Evolutionary conservation across 2,113 vertebrate genomes (phyloP).

Genomic region (Campylomormyrus numenius): DNA sequence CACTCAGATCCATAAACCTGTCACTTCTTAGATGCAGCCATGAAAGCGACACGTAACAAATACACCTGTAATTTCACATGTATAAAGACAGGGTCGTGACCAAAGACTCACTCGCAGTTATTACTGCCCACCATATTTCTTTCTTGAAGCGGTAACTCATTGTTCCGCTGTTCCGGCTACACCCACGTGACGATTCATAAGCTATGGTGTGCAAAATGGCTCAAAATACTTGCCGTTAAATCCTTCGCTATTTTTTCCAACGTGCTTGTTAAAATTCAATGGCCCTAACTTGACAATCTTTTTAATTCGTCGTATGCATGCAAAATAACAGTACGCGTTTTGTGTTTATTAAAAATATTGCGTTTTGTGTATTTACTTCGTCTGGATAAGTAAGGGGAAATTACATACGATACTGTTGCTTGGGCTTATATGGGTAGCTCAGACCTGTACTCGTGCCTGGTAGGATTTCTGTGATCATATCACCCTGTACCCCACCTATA

Average conservation of each 20-base stretch:
- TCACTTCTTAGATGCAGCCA: background rate
- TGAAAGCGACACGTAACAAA: background rate
- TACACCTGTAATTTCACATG: background rate
- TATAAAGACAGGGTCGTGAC: background rate
- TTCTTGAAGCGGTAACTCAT: background rate
- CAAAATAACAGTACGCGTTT: background rate
- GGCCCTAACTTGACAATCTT: background rate
- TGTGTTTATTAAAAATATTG: background rate
- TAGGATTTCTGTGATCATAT: background rate
- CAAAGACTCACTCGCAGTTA: background rate
- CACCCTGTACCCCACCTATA: background rate
- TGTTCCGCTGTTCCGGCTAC: background rate
- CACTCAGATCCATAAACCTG: background rate
- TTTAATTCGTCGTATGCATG: background rate
- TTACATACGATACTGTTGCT: too few species aligned
- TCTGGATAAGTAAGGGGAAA: background rate
- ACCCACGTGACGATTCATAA: background rate
- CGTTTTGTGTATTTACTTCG: background rate
- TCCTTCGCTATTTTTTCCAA: background rate
- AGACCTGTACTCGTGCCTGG: background rate
- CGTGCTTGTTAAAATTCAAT: background rate
- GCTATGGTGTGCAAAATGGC: background rate
- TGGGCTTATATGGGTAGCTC: too few species aligned
- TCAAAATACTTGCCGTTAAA: background rate
- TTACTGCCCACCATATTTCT: background rate